A percentile compares a stretch with the other conserved stretches of the same genome.
Conservation (phyloP, 2,113 vertebrate species). For the Myotis brandtii region DNA sequence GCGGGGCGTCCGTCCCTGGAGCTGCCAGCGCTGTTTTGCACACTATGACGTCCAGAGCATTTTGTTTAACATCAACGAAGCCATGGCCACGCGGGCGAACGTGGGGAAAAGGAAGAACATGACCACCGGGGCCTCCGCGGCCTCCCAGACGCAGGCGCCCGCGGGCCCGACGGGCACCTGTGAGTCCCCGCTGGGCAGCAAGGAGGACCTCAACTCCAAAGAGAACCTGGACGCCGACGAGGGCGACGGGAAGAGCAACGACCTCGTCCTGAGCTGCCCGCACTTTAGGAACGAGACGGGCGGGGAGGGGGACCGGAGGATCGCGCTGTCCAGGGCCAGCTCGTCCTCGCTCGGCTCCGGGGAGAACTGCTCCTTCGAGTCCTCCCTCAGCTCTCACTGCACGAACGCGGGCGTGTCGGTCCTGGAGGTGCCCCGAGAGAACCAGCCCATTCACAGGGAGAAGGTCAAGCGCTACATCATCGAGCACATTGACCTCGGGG, state of each 20-base stretch:
- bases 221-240: constrained; percentile 96
- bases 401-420: constrained; percentile 98
- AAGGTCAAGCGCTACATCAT: constrained; percentile 99
- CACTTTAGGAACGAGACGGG: constrained; percentile 98
- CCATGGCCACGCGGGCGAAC: constrained; percentile 91
- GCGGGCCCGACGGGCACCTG: constrained; percentile 86
- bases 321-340: constrained; percentile 94
- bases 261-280: constrained; percentile 92
- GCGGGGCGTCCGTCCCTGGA: constrained; percentile 87
- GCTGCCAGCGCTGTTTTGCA: constrained; percentile 96
- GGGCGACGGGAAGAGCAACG: constrained; percentile 96
- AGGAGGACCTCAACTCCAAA: constrained; percentile 96
- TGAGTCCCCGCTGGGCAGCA: constrained; percentile 95
- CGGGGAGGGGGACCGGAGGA: constrained; percentile 94
- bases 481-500: constrained; percentile 97
- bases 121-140: constrained; percentile 97
- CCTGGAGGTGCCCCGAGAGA: constrained; percentile 96
- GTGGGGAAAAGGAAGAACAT: constrained; percentile 96
- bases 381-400: constrained; percentile 96
- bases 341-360: constrained; percentile 90
- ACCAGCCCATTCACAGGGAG: constrained; percentile 96
- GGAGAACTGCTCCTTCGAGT: constrained; percentile 97
- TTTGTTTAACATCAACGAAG: constrained; percentile 97
- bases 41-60: constrained; percentile 98
- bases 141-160: constrained; percentile 89